phyloP scores from a whole-genome alignment of 92 coral and sea anemone species.

The Actinostola sp. region DNA sequence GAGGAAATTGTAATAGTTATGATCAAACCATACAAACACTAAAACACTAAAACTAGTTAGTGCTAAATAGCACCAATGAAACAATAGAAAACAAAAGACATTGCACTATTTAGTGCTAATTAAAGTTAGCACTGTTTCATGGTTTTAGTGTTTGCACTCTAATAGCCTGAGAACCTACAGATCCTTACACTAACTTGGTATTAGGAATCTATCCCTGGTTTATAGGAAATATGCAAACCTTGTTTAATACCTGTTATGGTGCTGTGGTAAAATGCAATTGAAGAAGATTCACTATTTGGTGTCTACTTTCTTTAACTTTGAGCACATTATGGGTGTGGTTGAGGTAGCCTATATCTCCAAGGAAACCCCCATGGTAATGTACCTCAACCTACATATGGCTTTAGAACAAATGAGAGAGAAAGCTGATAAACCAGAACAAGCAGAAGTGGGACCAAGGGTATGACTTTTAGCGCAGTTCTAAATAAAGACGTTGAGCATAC shows the following conservation, averaged over 20 bases:
- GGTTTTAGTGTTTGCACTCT: too few relatives aligned
- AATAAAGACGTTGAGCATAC: neutral
- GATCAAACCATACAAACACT: too few relatives aligned
- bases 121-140: too few relatives aligned
- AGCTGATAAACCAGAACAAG: constrained; percentile 74
- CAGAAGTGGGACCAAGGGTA: constrained; percentile 93
- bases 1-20: too few relatives aligned
- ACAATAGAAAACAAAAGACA: too few relatives aligned
- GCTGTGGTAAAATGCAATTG: neutral
- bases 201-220: too few relatives aligned
- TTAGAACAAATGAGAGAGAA: constrained; percentile 96
- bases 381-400: constrained; percentile 96
- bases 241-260: neutral
- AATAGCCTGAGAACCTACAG: too few relatives aligned
- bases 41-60: too few relatives aligned
- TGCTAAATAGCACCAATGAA: too few relatives aligned
- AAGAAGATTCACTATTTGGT: too few relatives aligned
- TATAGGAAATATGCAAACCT: neutral
- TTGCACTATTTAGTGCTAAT: too few relatives aligned
- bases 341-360: constrained; percentile 93
- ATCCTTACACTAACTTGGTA: neutral
- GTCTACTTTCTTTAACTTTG: constrained; percentile 51
- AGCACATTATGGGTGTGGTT: constrained; percentile 75
- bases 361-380: constrained; percentile 99
- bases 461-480: neutral